A percentile compares a stretch with the other conserved stretches of the same genome.
Conservation (phyloP, 2,888 invertebrate species). For the Tetragnatha montana region DNA sequence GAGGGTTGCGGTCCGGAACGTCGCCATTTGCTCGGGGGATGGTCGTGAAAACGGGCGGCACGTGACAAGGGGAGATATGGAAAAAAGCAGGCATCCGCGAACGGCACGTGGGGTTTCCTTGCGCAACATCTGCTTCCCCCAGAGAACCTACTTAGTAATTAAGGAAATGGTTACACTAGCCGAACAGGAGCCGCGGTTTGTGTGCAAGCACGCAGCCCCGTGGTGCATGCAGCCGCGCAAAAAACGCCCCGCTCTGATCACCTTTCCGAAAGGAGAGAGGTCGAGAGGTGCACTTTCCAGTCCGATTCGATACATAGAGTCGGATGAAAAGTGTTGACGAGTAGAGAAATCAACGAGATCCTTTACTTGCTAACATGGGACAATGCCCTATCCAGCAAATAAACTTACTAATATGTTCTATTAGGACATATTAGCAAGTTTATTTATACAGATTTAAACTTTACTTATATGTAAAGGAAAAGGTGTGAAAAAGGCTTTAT, state of each 20-base stretch:
- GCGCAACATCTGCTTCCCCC: conserved; percentile 48
- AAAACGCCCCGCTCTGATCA: background rate
- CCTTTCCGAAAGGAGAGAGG: background rate
- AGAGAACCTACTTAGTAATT: conserved; percentile 20
- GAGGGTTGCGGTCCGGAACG: conserved; percentile 11
- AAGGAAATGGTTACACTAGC: conserved; percentile 45
- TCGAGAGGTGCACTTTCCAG: too few species aligned
- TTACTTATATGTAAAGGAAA: too few species aligned
- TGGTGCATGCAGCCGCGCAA: background rate
- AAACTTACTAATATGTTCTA: too few species aligned
- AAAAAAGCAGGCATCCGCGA: conserved; percentile 21
- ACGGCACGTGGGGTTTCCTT: conserved; percentile 12
- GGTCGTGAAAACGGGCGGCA: conserved; percentile 59
- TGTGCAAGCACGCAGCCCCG: background rate
- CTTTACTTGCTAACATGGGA: too few species aligned
- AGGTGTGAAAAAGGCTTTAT: too few species aligned
- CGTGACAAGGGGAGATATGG: conserved; percentile 42
- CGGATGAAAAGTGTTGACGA: too few species aligned
- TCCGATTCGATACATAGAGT: too few species aligned
- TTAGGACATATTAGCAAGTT: too few species aligned
- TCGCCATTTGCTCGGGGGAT: conserved; percentile 33
- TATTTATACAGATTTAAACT: too few species aligned
- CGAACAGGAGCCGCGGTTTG: background rate
- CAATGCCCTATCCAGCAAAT: too few species aligned
- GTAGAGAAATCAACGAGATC: too few species aligned